Evolutionary conservation across 2,888 invertebrate species (phyloP).

Genomic region (Spodoptera littoralis): DNA sequence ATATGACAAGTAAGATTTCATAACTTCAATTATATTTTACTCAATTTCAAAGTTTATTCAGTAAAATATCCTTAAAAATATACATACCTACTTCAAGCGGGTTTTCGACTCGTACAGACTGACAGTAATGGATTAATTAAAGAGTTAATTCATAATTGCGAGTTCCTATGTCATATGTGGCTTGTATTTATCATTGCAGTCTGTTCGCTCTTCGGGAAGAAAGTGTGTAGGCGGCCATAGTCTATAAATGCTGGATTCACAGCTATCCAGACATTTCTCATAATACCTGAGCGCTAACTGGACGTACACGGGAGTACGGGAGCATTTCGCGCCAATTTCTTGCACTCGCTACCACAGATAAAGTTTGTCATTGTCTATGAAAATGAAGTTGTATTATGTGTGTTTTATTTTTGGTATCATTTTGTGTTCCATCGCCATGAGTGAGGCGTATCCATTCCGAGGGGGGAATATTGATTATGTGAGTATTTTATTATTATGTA

Average conservation of each 20-base stretch:
- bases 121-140: constrained; percentile 10
- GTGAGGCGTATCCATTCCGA: constrained; percentile 72
- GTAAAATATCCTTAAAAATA: too few species aligned
- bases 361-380: constrained; percentile 35
- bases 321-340: neutral
- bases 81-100: too few species aligned
- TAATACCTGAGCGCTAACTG: constrained; percentile 57
- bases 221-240: constrained; percentile 76
- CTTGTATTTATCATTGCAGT: constrained; percentile 10
- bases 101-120: too few species aligned
- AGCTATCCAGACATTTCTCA: constrained; percentile 69
- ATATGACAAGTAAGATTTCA: too few species aligned
- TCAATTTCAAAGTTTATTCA: too few species aligned
- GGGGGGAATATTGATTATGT: constrained; percentile 81
- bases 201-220: constrained; percentile 66
- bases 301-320: constrained; percentile 57
- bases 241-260: constrained; percentile 75
- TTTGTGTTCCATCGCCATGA: constrained; percentile 63
- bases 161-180: neutral
- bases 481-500: constrained; percentile 60
- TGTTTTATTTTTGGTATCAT: constrained; percentile 69
- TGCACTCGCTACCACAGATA: neutral
- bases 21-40: too few species aligned
- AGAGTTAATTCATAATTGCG: constrained; percentile 19
- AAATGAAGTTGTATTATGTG: constrained; percentile 69